phyloP scores from a whole-genome alignment of 2,888 invertebrate species.

The Amphipyra berbera region DNA sequence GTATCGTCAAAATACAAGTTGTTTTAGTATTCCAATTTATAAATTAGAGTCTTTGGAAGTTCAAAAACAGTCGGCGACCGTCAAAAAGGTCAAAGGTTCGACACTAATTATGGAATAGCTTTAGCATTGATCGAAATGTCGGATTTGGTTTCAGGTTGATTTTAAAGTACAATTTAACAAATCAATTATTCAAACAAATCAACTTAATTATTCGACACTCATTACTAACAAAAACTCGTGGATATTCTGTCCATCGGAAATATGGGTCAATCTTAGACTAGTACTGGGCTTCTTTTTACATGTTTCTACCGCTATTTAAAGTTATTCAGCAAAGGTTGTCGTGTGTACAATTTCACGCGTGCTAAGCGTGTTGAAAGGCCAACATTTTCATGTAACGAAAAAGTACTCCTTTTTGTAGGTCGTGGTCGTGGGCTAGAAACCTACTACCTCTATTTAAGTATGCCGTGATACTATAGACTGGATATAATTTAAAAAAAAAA shows the following conservation, averaged over 20 bases:
- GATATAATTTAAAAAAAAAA: conserved; percentile 9
- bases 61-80: conserved; percentile 12
- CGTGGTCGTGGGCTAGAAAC: background rate
- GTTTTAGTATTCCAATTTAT: conserved; percentile 9
- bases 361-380: no score
- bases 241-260: no score
- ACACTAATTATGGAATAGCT: conserved; percentile 21
- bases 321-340: no score
- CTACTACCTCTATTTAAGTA: background rate
- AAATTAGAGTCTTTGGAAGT: conserved; percentile 29
- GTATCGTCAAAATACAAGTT: background rate
- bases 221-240: no score
- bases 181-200: no score
- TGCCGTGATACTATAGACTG: conserved; percentile 2
- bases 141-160: background rate
- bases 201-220: no score
- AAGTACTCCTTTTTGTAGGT: conserved; percentile 5
- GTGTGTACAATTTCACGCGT: no score
- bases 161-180: no score
- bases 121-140: conserved; percentile 15
- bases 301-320: no score
- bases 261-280: no score
- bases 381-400: no score
- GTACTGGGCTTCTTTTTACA: no score
- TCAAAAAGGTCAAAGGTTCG: conserved; percentile 24